These are phyloP conservation scores for Hyles vespertilio DNA, from an alignment of 1,140 invertebrate genomes.

Conservation along the genomic window DNA sequence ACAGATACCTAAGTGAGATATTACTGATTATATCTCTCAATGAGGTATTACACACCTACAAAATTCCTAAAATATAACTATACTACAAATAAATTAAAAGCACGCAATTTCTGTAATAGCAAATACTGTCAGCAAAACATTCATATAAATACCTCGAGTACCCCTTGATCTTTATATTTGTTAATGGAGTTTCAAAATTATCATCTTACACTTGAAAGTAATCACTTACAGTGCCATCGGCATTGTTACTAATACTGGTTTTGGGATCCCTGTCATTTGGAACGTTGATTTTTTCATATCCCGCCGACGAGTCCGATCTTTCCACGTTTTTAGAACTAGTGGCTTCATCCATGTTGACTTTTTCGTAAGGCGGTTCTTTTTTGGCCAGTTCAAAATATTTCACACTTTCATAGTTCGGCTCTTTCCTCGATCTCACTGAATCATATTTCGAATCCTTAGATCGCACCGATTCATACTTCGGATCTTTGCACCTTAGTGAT, in stretches of 20 bases:
- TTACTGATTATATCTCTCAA: constrained; percentile 36
- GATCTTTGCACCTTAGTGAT: constrained; percentile 73
- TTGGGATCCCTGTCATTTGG: constrained; percentile 47
- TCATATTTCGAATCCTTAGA: constrained; percentile 72
- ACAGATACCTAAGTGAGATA: constrained; percentile 68
- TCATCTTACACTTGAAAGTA: constrained; percentile 70
- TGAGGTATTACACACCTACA: constrained; percentile 37
- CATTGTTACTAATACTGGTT: constrained; percentile 62
- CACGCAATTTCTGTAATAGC: constrained; percentile 50
- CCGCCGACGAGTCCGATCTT: constrained; percentile 65
- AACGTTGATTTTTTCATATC: constrained; percentile 73
- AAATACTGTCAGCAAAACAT: constrained; percentile 27
- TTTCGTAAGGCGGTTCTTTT: constrained; percentile 75
- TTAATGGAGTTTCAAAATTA: background rate
- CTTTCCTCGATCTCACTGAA: constrained; percentile 64
- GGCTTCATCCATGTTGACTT: constrained; percentile 57
- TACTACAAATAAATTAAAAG: constrained; percentile 54
- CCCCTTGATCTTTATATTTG: background rate
- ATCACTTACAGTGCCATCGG: constrained; percentile 66
- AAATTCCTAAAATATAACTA: constrained; percentile 36
- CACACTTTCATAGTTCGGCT: constrained; percentile 76
- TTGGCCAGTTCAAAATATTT: constrained; percentile 74
- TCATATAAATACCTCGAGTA: constrained; percentile 27
- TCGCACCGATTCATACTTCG: constrained; percentile 83
- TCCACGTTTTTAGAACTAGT: constrained; percentile 39